Base-by-base conservation (phyloP, 1,140 invertebrate species). In the Bombus soroeensis region DNA sequence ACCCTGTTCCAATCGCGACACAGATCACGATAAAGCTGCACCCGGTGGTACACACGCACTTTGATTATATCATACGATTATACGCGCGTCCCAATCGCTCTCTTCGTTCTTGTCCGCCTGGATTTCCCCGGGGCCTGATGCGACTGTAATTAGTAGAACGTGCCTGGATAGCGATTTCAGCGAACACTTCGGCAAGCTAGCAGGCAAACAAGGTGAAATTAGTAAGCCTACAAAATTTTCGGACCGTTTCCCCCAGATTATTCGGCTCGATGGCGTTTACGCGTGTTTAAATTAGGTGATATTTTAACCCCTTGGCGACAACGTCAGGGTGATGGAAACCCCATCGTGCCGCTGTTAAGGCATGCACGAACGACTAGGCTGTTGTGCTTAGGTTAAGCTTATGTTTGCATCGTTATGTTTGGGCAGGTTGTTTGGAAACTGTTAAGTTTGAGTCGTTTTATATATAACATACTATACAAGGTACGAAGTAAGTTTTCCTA, bases 11-110 rank as follows among this genome's bases (percentile, higher is more conserved):
- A n/a, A 57, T 34, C 8, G 47, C 22, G 57, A 57, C 74, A 57
- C 34, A 25, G 68, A 18, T 62, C 34, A 39, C 62, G 62, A 78
- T 59, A 53, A 87, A 80, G 47, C n/a, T 28, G n/a, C 41, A 2
- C 25, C 53, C 68, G 74, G 41, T 43, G 43, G 57, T 32, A n/a
- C 39, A 47, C 64, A 80, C 80, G 76, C 73, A 81, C 72, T 89
- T 89, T 80, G 88, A 90, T 90, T 89, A 89, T 87, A 85, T 79
- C 78, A 74, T 78, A 66, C 87, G 25, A 53, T 75, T 59, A 71
- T 88, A 41, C 53, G 59, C 81, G 37, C 39, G 57, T 74, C 25
- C 34, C 28, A n/a, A 62, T 37, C 53, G 22, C 25, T 70, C 81
- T 81, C 81, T 81, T 88, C 68, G 70, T 70, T 83, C 75, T 73